A percentile compares a stretch with the other conserved stretches of the same genome.
Evolutionary conservation across 2,113 vertebrate species (phyloP).

Genomic region (Cynoglossus semilaevis): DNA sequence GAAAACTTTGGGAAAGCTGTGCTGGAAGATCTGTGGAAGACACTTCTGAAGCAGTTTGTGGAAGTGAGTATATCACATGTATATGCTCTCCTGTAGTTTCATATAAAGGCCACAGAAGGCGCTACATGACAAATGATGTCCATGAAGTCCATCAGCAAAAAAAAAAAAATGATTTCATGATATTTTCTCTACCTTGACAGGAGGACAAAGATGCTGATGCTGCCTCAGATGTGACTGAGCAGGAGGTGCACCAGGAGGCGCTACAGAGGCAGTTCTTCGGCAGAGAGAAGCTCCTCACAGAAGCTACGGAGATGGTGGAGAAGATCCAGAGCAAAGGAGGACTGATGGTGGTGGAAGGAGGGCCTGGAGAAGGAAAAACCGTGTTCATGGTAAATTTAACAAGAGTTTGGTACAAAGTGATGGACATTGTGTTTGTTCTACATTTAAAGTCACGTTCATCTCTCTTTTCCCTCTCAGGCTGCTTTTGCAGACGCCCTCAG

Average conservation of each 20-base stretch:
- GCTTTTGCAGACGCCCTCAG: conserved; percentile 70
- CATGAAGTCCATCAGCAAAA: not conserved
- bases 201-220: conserved; percentile 38
- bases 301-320: conserved; percentile 53
- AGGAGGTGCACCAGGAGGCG: conserved; percentile 77
- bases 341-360: conserved; percentile 76
- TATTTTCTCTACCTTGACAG: conserved; percentile 32
- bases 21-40: conserved; percentile 81
- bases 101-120: too few relatives aligned
- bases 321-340: conserved; percentile 67
- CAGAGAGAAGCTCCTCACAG: conserved; percentile 64
- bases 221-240: conserved; percentile 54
- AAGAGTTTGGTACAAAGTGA: too few relatives aligned
- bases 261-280: conserved; percentile 72
- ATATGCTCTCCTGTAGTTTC: too few relatives aligned
- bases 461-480: conserved; percentile 57
- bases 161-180: not conserved
- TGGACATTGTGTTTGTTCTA: too few relatives aligned
- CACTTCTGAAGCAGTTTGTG: conserved; percentile 67
- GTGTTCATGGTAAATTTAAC: conserved; percentile 71
- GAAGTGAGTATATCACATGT: conserved; percentile 54
- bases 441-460: too few relatives aligned
- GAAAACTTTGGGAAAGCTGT: conserved; percentile 78
- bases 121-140: fast-evolving
- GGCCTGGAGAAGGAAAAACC: conserved; percentile 83